Percentiles rank a stretch among this genome's conserved stretches.
Conservation (phyloP, 1,140 invertebrate genomes). For the Drosophila ananassae region DNA sequence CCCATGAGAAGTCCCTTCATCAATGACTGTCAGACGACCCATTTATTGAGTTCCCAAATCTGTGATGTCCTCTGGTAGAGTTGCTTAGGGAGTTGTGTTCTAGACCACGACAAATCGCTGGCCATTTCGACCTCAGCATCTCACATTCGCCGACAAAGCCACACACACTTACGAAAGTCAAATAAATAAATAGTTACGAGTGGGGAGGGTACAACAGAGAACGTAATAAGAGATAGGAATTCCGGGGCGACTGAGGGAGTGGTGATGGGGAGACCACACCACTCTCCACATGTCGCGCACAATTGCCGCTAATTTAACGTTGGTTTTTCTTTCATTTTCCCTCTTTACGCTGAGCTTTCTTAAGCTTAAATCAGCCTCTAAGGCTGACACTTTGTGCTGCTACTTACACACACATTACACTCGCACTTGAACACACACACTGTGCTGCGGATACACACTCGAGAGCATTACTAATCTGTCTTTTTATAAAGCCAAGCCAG, state of each 20-base stretch:
- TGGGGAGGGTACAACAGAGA: neutral
- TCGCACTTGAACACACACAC: conserved; percentile 30
- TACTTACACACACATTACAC: conserved; percentile 73
- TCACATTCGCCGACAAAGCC: conserved; percentile 15
- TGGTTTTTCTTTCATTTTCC: conserved; percentile 61
- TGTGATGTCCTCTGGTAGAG: conserved; percentile 13
- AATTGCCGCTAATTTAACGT: conserved; percentile 81
- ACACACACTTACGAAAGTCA: conserved; percentile 47
- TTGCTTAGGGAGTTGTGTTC: conserved; percentile 21
- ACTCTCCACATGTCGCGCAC: conserved; percentile 73
- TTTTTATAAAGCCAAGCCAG: conserved; percentile 70
- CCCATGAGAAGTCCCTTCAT: conserved; percentile 14
- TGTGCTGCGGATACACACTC: conserved; percentile 43
- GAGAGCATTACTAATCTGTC: conserved; percentile 79
- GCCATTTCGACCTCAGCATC: conserved; percentile 39
- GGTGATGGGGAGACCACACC: conserved; percentile 1
- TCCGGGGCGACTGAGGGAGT: conserved; percentile 1
- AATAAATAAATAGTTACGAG: conserved; percentile 78
- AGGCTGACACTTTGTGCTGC: conserved; percentile 79
- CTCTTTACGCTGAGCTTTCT: conserved; percentile 61
- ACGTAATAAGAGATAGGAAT: neutral
- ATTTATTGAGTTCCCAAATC: conserved; percentile 30
- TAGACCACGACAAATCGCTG: conserved; percentile 39
- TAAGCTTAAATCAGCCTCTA: conserved; percentile 71
- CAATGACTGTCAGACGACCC: conserved; percentile 9